Percentiles rank a stretch among this genome's conserved stretches.
Conservation (phyloP, 2,113 vertebrate genomes). For the Phainopepla nitens region DNA sequence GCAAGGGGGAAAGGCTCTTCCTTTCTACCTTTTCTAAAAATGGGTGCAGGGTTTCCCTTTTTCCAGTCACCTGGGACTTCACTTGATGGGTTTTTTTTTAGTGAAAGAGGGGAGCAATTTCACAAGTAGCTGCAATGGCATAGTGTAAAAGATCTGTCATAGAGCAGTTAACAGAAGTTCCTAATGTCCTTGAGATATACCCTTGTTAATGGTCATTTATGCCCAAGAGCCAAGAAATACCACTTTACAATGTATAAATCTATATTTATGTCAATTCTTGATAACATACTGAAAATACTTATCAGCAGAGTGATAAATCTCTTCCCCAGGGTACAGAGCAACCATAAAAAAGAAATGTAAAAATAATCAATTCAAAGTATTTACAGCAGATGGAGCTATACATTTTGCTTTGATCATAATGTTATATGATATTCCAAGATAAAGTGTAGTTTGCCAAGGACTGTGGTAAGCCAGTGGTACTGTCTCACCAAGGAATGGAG, state of each 20-base stretch:
- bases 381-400: constrained; percentile 68
- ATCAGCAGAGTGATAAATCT: background rate
- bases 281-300: background rate
- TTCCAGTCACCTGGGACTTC: background rate
- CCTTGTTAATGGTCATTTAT: background rate
- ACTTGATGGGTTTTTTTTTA: fast-evolving
- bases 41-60: background rate
- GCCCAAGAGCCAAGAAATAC: background rate
- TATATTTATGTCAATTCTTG: background rate
- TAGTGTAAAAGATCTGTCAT: background rate
- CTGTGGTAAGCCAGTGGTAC: background rate
- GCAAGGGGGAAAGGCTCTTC: background rate
- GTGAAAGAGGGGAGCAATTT: background rate
- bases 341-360: background rate
- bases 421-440: background rate
- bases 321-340: background rate
- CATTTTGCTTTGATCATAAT: constrained; percentile 31
- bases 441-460: background rate
- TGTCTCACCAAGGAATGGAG: background rate
- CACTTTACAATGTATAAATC: background rate
- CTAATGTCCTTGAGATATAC: background rate
- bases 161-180: background rate
- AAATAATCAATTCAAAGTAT: constrained; percentile 23
- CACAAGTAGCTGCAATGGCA: background rate
- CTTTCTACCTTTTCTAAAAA: background rate